Evolutionary conservation across 2,888 invertebrate genomes (phyloP).

Genomic region (Elegia similella): DNA sequence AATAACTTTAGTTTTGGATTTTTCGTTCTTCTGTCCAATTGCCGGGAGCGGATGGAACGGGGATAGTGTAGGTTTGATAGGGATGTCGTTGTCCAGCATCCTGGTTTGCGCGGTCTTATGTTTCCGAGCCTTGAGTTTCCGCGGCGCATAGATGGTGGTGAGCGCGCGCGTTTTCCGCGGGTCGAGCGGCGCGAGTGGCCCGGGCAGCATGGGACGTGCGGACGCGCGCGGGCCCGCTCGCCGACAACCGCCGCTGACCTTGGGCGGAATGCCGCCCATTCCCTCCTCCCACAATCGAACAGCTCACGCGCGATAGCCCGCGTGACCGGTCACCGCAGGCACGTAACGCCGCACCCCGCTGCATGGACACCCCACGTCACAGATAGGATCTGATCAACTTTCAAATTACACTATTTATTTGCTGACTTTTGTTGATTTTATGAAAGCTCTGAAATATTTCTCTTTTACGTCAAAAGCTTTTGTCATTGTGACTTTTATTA

Average conservation of each 20-base stretch:
- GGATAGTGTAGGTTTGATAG: conserved; percentile 59
- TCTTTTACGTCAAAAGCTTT: background rate
- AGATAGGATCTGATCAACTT: background rate
- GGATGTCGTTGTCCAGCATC: conserved; percentile 68
- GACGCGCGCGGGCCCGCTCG: conserved; percentile 56
- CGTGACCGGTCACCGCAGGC: conserved; percentile 24
- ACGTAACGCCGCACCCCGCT: conserved; percentile 24
- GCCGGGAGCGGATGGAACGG: conserved; percentile 76
- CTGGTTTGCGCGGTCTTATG: conserved; percentile 65
- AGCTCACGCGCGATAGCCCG: conserved; percentile 35
- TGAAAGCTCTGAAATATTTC: background rate
- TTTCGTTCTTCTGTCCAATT: conserved; percentile 64
- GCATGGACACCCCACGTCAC: conserved; percentile 22
- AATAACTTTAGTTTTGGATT: conserved; percentile 63
- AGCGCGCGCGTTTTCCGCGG: conserved; percentile 68
- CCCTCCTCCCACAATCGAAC: conserved; percentile 37
- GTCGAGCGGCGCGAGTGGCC: conserved; percentile 66
- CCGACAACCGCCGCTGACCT: conserved; percentile 60
- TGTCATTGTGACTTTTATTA: conserved; percentile 4
- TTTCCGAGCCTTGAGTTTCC: conserved; percentile 61
- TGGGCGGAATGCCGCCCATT: conserved; percentile 44
- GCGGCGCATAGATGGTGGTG: conserved; percentile 73
- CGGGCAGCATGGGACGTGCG: conserved; percentile 68
- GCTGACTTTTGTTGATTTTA: background rate
- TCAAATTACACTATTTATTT: background rate